A percentile compares a stretch with the other conserved stretches of the same genome.
phyloP scores from a whole-genome alignment of 2,888 invertebrate species.

The Margaritifera margaritifera region DNA sequence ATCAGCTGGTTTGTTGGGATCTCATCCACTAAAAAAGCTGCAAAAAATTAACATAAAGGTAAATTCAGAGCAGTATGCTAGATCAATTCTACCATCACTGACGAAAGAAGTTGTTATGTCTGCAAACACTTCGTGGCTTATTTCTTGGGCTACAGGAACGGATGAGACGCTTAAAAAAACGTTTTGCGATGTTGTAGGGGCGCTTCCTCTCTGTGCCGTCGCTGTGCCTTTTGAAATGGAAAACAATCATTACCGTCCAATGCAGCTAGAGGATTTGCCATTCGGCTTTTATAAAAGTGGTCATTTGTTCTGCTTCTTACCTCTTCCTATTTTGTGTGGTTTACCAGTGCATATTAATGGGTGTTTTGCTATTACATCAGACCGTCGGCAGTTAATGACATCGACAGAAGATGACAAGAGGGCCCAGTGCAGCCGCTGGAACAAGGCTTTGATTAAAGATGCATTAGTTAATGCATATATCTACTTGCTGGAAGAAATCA shows the following conservation, averaged over 20 bases:
- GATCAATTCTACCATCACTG: no score
- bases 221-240: no score
- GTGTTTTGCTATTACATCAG: conserved; percentile 57
- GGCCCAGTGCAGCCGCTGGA: conserved; percentile 14
- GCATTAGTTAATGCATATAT: conserved; percentile 23
- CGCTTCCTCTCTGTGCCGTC: no score
- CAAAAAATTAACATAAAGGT: no score
- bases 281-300: conserved; percentile 34
- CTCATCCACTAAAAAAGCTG: no score
- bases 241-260: conserved; percentile 8
- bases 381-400: conserved; percentile 48
- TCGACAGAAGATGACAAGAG: conserved; percentile 53
- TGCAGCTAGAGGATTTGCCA: conserved; percentile 10
- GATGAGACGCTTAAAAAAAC: no score
- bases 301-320: conserved; percentile 44
- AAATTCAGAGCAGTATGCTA: no score
- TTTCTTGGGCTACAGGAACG: no score
- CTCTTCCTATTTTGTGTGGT: conserved; percentile 50
- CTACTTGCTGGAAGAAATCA: conserved; percentile 8
- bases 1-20: no score
- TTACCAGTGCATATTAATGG: conserved; percentile 64
- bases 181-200: background rate
- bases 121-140: no score
- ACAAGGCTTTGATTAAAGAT: conserved; percentile 18
- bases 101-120: no score